Conservation (phyloP, 2,797 vertebrate genomes). For the Streptopelia turtur region DNA sequence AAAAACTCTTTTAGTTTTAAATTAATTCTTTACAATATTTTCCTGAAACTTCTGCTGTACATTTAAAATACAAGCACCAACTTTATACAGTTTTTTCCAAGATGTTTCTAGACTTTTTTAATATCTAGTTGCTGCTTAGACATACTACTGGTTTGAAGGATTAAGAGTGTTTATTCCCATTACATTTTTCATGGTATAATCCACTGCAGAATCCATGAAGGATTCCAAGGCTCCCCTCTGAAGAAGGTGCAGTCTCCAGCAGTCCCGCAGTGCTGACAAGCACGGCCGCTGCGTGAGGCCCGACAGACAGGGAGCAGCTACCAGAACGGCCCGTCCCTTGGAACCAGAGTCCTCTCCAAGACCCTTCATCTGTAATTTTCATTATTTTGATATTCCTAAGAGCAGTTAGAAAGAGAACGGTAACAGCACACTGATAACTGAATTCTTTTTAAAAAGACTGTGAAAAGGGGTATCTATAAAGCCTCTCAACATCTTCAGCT, state of each 20-base stretch:
- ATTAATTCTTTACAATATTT: background rate
- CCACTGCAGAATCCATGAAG: background rate
- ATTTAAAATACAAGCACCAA: background rate
- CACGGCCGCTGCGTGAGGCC: background rate
- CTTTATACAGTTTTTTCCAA: background rate
- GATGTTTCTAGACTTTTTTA: background rate
- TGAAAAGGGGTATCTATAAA: background rate
- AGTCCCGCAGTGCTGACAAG: background rate
- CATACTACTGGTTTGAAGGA: background rate
- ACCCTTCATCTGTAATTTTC: background rate
- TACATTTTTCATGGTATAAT: background rate
- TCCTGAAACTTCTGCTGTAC: background rate
- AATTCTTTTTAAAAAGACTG: background rate
- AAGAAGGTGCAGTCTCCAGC: background rate
- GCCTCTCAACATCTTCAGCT: background rate
- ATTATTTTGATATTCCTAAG: background rate
- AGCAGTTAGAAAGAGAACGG: background rate
- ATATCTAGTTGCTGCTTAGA: background rate
- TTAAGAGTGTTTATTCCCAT: background rate
- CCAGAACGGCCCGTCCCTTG: fast-evolving
- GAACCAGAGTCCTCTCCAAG: background rate
- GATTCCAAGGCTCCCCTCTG: background rate
- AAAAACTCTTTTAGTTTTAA: background rate
- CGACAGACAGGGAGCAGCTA: fast-evolving
- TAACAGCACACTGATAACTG: background rate